phyloP scores from a whole-genome alignment of 1,140 invertebrate species.

The Atopsyche davidsoni region DNA sequence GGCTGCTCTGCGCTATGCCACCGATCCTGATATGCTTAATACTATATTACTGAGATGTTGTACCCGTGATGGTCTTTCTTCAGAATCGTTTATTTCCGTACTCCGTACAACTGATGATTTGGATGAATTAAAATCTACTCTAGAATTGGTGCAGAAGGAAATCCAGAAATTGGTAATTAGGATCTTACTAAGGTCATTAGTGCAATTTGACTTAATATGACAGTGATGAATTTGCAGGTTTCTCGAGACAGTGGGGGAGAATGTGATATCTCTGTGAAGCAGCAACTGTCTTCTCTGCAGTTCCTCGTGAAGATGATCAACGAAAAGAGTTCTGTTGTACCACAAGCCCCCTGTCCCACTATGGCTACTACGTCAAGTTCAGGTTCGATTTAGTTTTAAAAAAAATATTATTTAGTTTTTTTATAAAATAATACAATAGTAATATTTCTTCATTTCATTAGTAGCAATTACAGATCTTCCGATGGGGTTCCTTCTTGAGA shows the following conservation, averaged over 20 bases:
- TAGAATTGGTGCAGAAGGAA: slow-evolving; percentile 72
- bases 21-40: slow-evolving; percentile 94
- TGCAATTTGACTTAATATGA: no score
- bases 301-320: slow-evolving; percentile 68
- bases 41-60: slow-evolving; percentile 85
- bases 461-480: slow-evolving; percentile 46
- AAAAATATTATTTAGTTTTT: no score
- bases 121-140: slow-evolving; percentile 74
- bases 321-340: slow-evolving; percentile 39
- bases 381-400: slow-evolving; percentile 3
- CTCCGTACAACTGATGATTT: slow-evolving; percentile 70
- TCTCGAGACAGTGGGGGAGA: slow-evolving; percentile 79
- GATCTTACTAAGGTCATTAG: slow-evolving; percentile 21
- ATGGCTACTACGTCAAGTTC: neutral
- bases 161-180: slow-evolving; percentile 63
- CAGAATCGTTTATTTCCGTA: slow-evolving; percentile 76
- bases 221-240: slow-evolving; percentile 46
- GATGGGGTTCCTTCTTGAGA: slow-evolving; percentile 72
- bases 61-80: slow-evolving; percentile 67
- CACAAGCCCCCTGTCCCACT: slow-evolving; percentile 28
- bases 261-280: slow-evolving; percentile 76
- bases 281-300: slow-evolving; percentile 80
- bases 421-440: neutral
- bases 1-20: slow-evolving; percentile 74
- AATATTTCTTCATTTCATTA: neutral